phyloP scores from a whole-genome alignment of 2,888 invertebrate species.

The Anticlea derivata region DNA sequence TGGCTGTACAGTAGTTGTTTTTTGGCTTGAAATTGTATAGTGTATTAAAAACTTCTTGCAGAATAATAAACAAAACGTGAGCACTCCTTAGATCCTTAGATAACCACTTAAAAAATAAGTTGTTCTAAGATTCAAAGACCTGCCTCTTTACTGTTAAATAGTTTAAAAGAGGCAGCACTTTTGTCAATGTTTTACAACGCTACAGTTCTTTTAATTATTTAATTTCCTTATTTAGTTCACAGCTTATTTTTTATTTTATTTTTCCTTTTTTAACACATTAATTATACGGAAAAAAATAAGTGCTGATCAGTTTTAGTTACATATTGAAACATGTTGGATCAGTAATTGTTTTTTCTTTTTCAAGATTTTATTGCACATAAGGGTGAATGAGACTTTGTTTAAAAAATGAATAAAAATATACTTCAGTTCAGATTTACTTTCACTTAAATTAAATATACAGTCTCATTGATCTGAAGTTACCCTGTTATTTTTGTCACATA shows the following conservation, averaged over 20 bases:
- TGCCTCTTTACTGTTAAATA: conserved; percentile 43
- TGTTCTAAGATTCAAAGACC: conserved; percentile 61
- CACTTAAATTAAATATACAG: not conserved
- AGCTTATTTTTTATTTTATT: conserved; percentile 71
- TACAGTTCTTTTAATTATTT: conserved; percentile 45
- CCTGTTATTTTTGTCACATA: conserved; percentile 49
- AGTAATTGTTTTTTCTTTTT: conserved; percentile 48
- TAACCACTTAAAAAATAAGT: conserved; percentile 77
- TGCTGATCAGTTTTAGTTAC: conserved; percentile 40
- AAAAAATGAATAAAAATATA: no score
- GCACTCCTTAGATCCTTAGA: conserved; percentile 55
- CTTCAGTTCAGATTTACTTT: no score
- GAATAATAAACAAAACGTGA: conserved; percentile 47
- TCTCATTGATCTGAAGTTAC: conserved; percentile 42
- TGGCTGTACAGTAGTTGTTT: conserved; percentile 78
- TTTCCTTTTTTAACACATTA: conserved; percentile 57
- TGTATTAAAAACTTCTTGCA: conserved; percentile 47
- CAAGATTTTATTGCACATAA: conserved; percentile 51
- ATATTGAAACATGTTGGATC: conserved; percentile 28
- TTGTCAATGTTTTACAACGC: conserved; percentile 38
- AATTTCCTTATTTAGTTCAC: conserved; percentile 63
- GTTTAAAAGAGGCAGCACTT: conserved; percentile 38
- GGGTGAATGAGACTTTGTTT: conserved; percentile 31
- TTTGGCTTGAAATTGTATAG: conserved; percentile 72
- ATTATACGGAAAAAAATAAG: conserved; percentile 53